phyloP scores from a whole-genome alignment of 2,113 vertebrate genomes.

The Rhinoderma darwinii region DNA sequence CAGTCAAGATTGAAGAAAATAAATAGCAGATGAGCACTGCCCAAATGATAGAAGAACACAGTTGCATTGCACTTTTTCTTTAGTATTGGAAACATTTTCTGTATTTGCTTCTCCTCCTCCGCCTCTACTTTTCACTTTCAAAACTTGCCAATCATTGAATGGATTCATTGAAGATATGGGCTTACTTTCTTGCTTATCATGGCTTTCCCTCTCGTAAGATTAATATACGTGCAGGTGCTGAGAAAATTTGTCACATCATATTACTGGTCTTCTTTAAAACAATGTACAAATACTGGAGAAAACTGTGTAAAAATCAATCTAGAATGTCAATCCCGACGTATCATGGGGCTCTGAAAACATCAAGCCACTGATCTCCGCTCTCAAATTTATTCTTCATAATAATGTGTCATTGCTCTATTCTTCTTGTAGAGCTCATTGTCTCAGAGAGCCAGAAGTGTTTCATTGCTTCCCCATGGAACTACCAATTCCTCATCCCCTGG shows the following conservation, averaged over 20 bases:
- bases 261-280: not conserved
- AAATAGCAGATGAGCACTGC: not conserved
- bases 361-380: conserved; percentile 19
- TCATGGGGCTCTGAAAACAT: conserved; percentile 31
- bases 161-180: not conserved
- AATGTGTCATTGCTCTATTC: conserved; percentile 57
- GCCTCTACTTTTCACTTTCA: not conserved
- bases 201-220: not conserved
- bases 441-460: conserved; percentile 86
- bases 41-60: not conserved
- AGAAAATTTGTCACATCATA: conserved; percentile 12
- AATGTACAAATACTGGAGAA: conserved; percentile 6
- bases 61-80: not conserved
- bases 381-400: conserved; percentile 18
- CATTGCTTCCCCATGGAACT: conserved; percentile 84
- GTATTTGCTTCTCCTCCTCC: not conserved
- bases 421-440: conserved; percentile 82
- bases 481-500: conserved; percentile 83
- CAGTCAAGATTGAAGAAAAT: not conserved
- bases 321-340: conserved; percentile 8
- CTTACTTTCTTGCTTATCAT: not conserved
- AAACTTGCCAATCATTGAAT: too few species aligned
- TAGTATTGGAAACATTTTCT: not conserved
- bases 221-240: conserved; percentile 18
- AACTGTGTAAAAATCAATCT: not conserved